Percentiles rank a stretch among this genome's conserved stretches.
These are phyloP conservation scores for Athalia circularis DNA, from an alignment of 2,888 invertebrate genomes.

Conservation along the genomic window DNA sequence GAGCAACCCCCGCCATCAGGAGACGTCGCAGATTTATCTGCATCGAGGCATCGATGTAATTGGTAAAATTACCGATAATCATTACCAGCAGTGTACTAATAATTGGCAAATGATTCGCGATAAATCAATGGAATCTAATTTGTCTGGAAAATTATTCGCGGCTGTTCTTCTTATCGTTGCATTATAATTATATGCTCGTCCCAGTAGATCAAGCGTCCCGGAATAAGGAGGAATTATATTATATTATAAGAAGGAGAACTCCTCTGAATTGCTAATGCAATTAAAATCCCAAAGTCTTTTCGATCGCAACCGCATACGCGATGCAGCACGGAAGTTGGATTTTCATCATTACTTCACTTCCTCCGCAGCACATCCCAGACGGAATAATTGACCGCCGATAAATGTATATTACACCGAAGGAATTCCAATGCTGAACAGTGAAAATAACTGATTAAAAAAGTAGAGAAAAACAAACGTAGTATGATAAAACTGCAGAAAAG, in stretches of 20 bases:
- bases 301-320: background rate
- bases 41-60: no score
- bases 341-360: background rate
- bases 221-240: background rate
- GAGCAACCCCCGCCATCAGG: no score
- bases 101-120: background rate
- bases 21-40: no score
- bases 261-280: slow-evolving; percentile 11
- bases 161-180: no score
- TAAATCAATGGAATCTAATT: slow-evolving; percentile 11
- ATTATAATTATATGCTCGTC: background rate
- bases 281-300: background rate
- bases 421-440: background rate
- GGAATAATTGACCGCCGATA: background rate
- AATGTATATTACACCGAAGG: background rate
- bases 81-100: no score
- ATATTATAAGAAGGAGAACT: background rate
- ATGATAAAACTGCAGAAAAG: background rate
- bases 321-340: background rate
- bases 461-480: background rate
- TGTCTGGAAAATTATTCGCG: no score
- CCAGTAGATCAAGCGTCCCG: background rate
- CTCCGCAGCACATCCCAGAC: no score
- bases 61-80: no score
- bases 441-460: slow-evolving; percentile 14